Conservation (phyloP, 1,140 invertebrate genomes). For the Drosophila burlai region DNA sequence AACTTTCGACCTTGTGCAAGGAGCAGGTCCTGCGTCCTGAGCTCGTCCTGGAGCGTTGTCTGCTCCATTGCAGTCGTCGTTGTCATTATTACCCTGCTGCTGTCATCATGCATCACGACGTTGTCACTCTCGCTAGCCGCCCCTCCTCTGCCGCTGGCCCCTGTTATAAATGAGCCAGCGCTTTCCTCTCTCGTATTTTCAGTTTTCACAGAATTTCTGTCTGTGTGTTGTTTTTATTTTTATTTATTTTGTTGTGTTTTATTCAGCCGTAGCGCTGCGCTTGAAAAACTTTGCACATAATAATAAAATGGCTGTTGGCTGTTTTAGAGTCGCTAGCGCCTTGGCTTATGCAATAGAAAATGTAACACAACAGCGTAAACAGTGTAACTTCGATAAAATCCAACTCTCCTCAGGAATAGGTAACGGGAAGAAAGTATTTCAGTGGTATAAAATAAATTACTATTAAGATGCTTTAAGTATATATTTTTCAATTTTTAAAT, state of each 20-base stretch:
- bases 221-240: conserved; percentile 39
- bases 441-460: too few species aligned
- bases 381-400: neutral
- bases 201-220: conserved; percentile 74
- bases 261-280: conserved; percentile 32
- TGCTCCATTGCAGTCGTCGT: conserved; percentile 74
- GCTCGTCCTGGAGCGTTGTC: conserved; percentile 49
- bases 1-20: conserved; percentile 43
- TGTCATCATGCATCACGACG: conserved; percentile 80
- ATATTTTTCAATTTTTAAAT: too few species aligned
- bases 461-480: too few species aligned
- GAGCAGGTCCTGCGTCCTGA: conserved; percentile 22
- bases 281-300: conserved; percentile 78
- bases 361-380: conserved; percentile 30
- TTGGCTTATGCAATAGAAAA: conserved; percentile 78
- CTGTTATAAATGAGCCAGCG: conserved; percentile 56
- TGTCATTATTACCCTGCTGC: conserved; percentile 81
- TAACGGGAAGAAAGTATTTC: neutral
- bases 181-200: conserved; percentile 53
- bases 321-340: conserved; percentile 66
- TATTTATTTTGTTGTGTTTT: conserved; percentile 27
- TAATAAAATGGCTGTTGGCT: conserved; percentile 79
- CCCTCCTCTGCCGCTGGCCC: neutral
- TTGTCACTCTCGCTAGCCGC: conserved; percentile 54
- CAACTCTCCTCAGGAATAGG: too few species aligned